Base-by-base conservation (phyloP, 1,140 invertebrate species). In the Bombus polaris region DNA sequence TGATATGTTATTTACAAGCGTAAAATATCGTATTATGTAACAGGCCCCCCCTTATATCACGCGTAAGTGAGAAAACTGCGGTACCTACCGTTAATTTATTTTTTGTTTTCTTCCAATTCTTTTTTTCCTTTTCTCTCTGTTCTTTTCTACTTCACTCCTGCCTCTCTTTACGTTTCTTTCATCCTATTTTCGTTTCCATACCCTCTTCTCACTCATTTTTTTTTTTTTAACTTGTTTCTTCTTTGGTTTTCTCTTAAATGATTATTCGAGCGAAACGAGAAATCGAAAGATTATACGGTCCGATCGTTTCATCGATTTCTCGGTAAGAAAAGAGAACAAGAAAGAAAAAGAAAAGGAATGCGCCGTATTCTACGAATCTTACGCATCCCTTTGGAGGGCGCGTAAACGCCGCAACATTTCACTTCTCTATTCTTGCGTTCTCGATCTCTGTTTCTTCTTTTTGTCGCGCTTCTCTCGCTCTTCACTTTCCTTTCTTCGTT, bases 1-100 rank as follows among this genome's bases (percentile, higher is more conserved):
- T 94, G 92, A 94, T 94, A 94, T 91, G 85, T 89, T 89, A 85
- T 91, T 86, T 92, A 88, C 86, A 88, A 90, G 87, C 89, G 84
- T 92, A 90, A 66, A 66, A 39, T 90, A 87, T 90, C 81, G 82
- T 92, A 91, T 93, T 87, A 83, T 90, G 91, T 88, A 92, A 90
- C 85, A 92, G 87, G 89, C 87, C 88, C 85, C 85, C 87, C 78
- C 75, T 82, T 89, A 86, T 79, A 79, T 81, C 88, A 89, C 79
- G 76, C 89, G 87, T 90, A 88, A 82, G 92, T 90, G 87, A 91
- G 88, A 91, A 90, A 89, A 89, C 75, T 82, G 84, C 78, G 89
- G 83, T 91, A 91, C 85, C 87, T 92, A 91, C 87, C 87, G 89
- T 91, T 92, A 90, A 88, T 88, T 92, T 92, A 83, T 92, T 92